These are phyloP conservation scores for Falco novaeseelandiae DNA, from an alignment of 2,797 vertebrate species.

Conservation along the genomic window DNA sequence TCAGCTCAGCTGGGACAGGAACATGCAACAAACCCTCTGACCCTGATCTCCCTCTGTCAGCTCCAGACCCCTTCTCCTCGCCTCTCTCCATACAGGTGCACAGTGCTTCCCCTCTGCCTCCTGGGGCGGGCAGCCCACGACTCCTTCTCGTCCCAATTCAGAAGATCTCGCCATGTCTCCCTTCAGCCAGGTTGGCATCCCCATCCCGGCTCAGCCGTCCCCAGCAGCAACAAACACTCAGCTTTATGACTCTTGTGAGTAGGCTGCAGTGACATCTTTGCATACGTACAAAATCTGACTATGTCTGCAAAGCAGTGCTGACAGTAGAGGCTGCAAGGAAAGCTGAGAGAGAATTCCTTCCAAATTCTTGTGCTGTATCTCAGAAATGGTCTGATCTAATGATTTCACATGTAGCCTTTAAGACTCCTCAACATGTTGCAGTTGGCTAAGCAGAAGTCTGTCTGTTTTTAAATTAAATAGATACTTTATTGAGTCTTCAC, in stretches of 20 bases:
- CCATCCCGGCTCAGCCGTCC: background rate
- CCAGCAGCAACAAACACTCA: background rate
- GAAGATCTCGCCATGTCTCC: background rate
- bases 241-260: background rate
- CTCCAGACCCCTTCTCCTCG: background rate
- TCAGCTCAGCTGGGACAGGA: background rate
- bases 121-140: background rate
- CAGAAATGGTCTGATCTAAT: background rate
- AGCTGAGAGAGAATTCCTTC: background rate
- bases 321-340: background rate
- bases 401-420: background rate
- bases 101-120: background rate
- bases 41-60: background rate
- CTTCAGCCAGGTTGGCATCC: background rate
- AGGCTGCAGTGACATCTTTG: background rate
- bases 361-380: background rate
- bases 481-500: background rate
- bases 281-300: background rate
- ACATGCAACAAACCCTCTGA: background rate
- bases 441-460: background rate
- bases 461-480: background rate
- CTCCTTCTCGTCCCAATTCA: background rate
- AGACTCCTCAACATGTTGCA: background rate
- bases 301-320: background rate
- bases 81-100: rapidly evolving